These are phyloP conservation scores for Frankliniella intonsa DNA, from an alignment of 2,888 invertebrate genomes.

Conservation along the genomic window DNA sequence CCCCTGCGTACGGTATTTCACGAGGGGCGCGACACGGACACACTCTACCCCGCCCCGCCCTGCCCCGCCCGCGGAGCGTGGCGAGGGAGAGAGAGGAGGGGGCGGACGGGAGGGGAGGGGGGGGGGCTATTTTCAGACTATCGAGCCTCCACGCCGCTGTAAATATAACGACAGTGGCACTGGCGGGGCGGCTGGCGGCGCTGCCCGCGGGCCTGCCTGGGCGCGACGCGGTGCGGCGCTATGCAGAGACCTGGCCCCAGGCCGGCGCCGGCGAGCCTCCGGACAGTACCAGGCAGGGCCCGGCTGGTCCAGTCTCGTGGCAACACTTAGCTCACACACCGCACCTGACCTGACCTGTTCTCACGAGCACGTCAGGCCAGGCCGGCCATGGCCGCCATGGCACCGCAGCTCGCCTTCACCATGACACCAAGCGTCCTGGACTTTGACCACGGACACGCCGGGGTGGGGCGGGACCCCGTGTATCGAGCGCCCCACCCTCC, in stretches of 20 bases:
- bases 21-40: too few species aligned
- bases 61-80: not conserved
- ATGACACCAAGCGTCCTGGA: not conserved
- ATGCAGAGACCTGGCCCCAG: too few species aligned
- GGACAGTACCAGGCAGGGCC: too few species aligned
- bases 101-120: not conserved
- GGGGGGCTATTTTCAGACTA: slow-evolving; percentile 22
- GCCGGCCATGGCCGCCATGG: too few species aligned
- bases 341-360: too few species aligned
- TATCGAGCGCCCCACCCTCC: too few species aligned
- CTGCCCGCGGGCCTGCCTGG: not conserved
- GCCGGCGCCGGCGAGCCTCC: too few species aligned
- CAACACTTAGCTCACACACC: too few species aligned
- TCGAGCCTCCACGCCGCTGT: slow-evolving; percentile 11
- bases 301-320: too few species aligned
- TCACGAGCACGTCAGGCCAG: too few species aligned
- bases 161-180: slow-evolving; percentile 20
- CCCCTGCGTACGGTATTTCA: too few species aligned
- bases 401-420: too few species aligned
- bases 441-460: not conserved
- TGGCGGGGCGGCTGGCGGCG: not conserved
- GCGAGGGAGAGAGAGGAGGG: not conserved
- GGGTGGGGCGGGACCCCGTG: not conserved
- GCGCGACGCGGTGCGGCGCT: not conserved
- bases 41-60: not conserved